Conservation (phyloP, 2,113 vertebrate species). For the Chloroceryle aenea region DNA sequence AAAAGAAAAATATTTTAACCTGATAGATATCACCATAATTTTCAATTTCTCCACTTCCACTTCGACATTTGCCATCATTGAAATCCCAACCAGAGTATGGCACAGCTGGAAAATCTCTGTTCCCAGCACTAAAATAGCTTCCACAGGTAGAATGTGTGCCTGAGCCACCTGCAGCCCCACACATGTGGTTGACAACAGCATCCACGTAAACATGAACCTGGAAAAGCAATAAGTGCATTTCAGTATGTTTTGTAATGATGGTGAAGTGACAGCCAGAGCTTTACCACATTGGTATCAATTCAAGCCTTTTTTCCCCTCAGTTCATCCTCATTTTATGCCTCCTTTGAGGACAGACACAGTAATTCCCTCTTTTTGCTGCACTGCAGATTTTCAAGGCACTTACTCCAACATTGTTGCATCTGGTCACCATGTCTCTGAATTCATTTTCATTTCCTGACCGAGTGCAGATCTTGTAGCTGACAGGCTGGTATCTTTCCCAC, state of each 20-base stretch:
- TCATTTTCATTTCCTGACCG: slow-evolving; percentile 89
- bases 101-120: slow-evolving; percentile 85
- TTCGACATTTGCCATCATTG: slow-evolving; percentile 87
- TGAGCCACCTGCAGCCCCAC: slow-evolving; percentile 74
- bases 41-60: slow-evolving; percentile 82
- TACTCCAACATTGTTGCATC: slow-evolving; percentile 95
- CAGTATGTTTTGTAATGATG: neutral
- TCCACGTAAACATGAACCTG: slow-evolving; percentile 82
- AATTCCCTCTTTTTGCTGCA: neutral
- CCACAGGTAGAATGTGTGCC: slow-evolving; percentile 84
- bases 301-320: neutral
- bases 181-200: slow-evolving; percentile 86
- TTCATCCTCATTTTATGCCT: neutral
- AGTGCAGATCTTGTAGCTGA: slow-evolving; percentile 90
- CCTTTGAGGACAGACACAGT: neutral
- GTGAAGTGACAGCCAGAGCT: neutral
- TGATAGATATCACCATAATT: slow-evolving; percentile 85
- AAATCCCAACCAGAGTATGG: slow-evolving; percentile 84
- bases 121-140: slow-evolving; percentile 82
- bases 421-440: slow-evolving; percentile 90
- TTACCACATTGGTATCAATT: neutral
- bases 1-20: slow-evolving; percentile 30
- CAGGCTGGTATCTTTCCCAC: slow-evolving; percentile 95
- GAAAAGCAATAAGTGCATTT: neutral
- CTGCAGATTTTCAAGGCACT: slow-evolving; percentile 34